phyloP scores from a whole-genome alignment of 2,113 vertebrate species.

The Tyrannus savana region DNA sequence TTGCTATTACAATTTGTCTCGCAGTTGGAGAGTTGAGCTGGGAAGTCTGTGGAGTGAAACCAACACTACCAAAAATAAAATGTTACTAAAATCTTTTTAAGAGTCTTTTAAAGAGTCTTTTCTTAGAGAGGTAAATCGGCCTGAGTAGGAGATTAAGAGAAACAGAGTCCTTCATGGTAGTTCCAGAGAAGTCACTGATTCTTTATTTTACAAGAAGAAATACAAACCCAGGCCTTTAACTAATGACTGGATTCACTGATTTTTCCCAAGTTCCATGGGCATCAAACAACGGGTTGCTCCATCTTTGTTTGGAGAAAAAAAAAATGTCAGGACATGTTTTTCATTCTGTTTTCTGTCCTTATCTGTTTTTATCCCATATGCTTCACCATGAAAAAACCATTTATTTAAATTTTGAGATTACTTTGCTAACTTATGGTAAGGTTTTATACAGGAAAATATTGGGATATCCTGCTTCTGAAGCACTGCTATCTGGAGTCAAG shows the following conservation, averaged over 20 bases:
- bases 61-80: neutral
- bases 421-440: neutral
- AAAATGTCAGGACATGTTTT: neutral
- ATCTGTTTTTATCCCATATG: neutral
- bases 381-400: neutral
- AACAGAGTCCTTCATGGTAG: neutral
- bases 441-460: neutral
- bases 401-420: neutral
- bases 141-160: neutral
- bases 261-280: neutral
- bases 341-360: neutral
- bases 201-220: neutral
- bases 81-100: neutral
- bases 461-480: neutral
- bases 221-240: neutral
- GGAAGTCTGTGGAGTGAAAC: neutral
- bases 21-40: neutral
- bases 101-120: neutral
- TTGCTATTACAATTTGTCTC: neutral
- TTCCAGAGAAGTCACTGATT: neutral
- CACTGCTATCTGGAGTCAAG: neutral
- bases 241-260: neutral
- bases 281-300: neutral
- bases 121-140: neutral
- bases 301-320: neutral